Evolutionary conservation across 1,140 invertebrate species (phyloP).

Genomic region (Drosophila pandora): DNA sequence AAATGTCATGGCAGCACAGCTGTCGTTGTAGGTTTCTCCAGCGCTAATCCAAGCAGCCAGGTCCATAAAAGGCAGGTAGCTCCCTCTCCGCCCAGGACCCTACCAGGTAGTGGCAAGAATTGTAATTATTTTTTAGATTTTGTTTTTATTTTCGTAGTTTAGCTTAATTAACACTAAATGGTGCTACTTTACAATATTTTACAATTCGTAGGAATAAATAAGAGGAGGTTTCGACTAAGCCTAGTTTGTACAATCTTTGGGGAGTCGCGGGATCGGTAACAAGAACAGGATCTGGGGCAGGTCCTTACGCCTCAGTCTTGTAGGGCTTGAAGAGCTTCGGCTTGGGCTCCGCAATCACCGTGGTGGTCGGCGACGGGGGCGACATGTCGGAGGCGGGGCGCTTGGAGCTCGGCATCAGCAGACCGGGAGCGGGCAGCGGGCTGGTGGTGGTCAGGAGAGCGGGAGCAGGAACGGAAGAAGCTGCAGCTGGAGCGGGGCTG

Average conservation of each 20-base stretch:
- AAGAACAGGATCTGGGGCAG: not conserved
- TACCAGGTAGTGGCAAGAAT: slow-evolving; percentile 21
- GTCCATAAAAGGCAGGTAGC: slow-evolving; percentile 40
- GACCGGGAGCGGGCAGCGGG: slow-evolving; percentile 62
- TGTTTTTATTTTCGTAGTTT: slow-evolving; percentile 41
- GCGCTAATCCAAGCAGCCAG: slow-evolving; percentile 33
- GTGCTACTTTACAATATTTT: slow-evolving; percentile 47
- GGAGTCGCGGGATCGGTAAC: not conserved
- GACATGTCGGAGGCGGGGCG: slow-evolving; percentile 67
- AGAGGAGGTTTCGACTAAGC: slow-evolving; percentile 17
- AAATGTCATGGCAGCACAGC: slow-evolving; percentile 6
- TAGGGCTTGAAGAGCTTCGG: slow-evolving; percentile 89
- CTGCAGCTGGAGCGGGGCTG: slow-evolving; percentile 51
- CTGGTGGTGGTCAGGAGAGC: slow-evolving; percentile 46
- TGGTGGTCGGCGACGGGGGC: slow-evolving; percentile 58
- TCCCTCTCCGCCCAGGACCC: not conserved
- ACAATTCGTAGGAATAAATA: slow-evolving; percentile 52
- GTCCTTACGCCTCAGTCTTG: slow-evolving; percentile 86
- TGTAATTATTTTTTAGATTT: slow-evolving; percentile 20
- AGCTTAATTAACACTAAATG: slow-evolving; percentile 34
- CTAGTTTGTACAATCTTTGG: slow-evolving; percentile 74
- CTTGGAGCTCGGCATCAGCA: slow-evolving; percentile 71
- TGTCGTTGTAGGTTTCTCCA: slow-evolving; percentile 41
- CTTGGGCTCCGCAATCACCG: slow-evolving; percentile 81
- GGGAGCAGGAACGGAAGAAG: slow-evolving; percentile 17